phyloP scores from a whole-genome alignment of 2,113 vertebrate species.

The Protomyctophum bolini region DNA sequence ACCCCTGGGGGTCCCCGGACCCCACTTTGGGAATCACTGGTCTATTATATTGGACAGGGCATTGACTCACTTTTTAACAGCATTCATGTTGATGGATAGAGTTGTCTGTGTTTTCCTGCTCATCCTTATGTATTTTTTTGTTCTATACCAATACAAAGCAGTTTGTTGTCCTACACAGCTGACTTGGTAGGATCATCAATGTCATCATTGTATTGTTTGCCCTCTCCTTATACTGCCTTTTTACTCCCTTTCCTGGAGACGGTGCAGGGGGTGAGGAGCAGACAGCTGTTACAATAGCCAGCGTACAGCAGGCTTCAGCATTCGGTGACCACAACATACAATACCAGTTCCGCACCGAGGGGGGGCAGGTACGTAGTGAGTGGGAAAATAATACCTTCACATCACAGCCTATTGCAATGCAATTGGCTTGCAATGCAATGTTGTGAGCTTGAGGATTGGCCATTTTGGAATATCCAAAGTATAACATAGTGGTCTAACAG shows the following conservation, averaged over 20 bases:
- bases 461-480: no score
- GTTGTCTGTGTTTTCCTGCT: not conserved
- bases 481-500: no score
- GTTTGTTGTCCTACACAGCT: no score
- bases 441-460: no score
- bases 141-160: no score
- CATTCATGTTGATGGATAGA: not conserved
- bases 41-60: not conserved
- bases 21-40: no score
- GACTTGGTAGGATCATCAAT: no score
- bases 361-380: conserved; percentile 82
- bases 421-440: no score
- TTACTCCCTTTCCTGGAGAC: conserved; percentile 53
- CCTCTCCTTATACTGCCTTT: not conserved
- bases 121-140: not conserved
- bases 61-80: not conserved
- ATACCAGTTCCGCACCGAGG: conserved; percentile 89
- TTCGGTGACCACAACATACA: conserved; percentile 87
- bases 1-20: no score
- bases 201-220: not conserved
- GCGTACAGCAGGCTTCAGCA: conserved; percentile 82
- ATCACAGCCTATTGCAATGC: no score
- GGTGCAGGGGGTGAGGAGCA: conserved; percentile 80
- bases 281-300: conserved; percentile 83
- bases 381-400: not conserved